Conservation (phyloP, 2,888 invertebrate genomes). For the Ceramica pisi region DNA sequence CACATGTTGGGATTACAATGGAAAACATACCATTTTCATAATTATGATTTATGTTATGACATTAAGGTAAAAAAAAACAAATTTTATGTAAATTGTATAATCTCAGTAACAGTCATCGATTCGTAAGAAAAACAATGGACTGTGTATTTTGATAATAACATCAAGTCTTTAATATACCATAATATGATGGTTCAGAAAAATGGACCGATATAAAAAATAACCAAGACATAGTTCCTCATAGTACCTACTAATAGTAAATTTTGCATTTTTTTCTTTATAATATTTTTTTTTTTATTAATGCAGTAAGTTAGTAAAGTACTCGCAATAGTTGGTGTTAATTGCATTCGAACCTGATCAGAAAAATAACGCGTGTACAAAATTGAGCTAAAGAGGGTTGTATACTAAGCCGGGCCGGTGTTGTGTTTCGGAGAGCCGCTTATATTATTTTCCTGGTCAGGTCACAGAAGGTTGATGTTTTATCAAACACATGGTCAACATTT, state of each 20-base stretch:
- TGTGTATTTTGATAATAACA: constrained; percentile 89
- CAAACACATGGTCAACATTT: constrained; percentile 86
- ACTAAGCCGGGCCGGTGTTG: constrained; percentile 41
- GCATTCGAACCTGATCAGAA: constrained; percentile 72
- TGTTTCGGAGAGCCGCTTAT: constrained; percentile 47
- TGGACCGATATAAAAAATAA: constrained; percentile 82
- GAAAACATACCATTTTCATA: constrained; percentile 64
- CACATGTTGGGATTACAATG: constrained; percentile 71
- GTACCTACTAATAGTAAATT: constrained; percentile 90
- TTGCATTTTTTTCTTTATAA: constrained; percentile 86
- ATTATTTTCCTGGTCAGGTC: constrained; percentile 77
- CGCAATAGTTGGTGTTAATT: constrained; percentile 78
- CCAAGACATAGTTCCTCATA: constrained; percentile 90
- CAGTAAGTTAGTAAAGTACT: constrained; percentile 88
- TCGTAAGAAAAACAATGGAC: constrained; percentile 78
- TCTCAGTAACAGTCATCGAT: constrained; percentile 81
- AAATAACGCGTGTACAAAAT: constrained; percentile 63
- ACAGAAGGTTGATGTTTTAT: constrained; percentile 86
- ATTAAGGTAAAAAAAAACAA: constrained; percentile 49
- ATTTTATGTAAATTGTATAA: constrained; percentile 74
- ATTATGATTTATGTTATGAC: constrained; percentile 62
- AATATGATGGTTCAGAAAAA: constrained; percentile 75
- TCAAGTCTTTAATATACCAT: constrained; percentile 79
- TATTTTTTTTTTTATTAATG: constrained; percentile 85
- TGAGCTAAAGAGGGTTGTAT: not conserved